Evolutionary conservation across 2,797 vertebrate species (phyloP).

Genomic region (Schizopygopsis pylzovi): DNA sequence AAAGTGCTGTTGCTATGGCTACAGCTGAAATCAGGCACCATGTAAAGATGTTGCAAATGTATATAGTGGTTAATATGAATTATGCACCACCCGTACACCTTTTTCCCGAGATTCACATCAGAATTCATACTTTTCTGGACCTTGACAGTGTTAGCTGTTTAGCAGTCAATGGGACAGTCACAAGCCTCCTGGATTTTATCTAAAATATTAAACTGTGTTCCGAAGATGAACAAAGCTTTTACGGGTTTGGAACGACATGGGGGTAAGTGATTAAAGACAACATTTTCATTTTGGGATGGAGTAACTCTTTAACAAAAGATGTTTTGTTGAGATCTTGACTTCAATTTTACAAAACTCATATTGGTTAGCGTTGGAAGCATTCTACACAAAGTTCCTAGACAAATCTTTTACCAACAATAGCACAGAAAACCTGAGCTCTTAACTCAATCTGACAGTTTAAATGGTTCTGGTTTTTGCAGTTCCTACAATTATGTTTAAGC

Average conservation of each 20-base stretch:
- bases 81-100: neutral
- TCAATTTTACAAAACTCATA: neutral
- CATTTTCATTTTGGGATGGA: too few species aligned
- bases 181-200: too few species aligned
- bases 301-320: neutral
- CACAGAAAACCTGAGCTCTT: neutral
- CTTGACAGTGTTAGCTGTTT: too few species aligned
- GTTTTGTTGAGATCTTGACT: neutral
- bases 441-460: neutral
- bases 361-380: neutral
- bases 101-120: neutral
- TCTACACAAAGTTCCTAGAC: neutral
- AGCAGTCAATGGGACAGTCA: too few species aligned
- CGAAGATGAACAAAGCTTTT: too few species aligned
- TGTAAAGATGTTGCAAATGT: constrained; percentile 18
- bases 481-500: neutral
- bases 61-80: constrained; percentile 14
- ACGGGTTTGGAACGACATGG: too few species aligned
- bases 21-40: constrained; percentile 34
- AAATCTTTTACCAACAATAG: neutral
- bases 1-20: constrained; percentile 45
- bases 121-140: too few species aligned
- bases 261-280: too few species aligned
- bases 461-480: neutral
- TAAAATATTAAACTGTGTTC: too few species aligned